Evolutionary conservation across 2,797 vertebrate genomes (phyloP), one percentile per base, ranked within the genome.

Genomic region (Morus bassanus): DNA sequence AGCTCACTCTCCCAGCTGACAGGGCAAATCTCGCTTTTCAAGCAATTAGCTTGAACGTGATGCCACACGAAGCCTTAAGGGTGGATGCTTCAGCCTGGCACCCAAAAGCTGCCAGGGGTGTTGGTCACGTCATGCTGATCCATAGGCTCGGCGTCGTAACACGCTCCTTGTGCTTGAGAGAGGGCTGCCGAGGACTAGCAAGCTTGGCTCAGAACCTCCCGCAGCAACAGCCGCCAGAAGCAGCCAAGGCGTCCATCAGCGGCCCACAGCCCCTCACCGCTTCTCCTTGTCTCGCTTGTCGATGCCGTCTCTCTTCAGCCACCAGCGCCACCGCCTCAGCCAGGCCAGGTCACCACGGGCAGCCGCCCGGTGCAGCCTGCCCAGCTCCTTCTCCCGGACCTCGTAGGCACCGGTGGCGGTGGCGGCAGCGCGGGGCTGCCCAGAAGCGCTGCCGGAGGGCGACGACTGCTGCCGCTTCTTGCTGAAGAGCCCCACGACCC

Each of bases 291-390:
- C 99, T 86, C 97, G 96, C 63, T 99, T 98, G 94, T 99, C 98
- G 84, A 98, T 56, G 78, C 98, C 98, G 72, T 98, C 88, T 98
- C 17, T 99, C 94, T 98, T 98, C 13, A 98, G 97, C 22, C 99
- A 97, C 68, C 57, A 46, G 33, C 3, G 16, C 70, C 39, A 53
- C 25, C 98, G 98, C 91, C 98, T 98, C 70, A 99, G 95, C 91
- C 98, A 98, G 19, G 93, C 78, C 80, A 98, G 89, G 92, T 99
- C 97, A 5, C 99, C 98, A 18, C 46, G 59, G 33, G 95, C 97
- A 11, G 99, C 98, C 61, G 98, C 98, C 37, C 98, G 98, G 96
- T 99, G 99, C 68, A 99, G 97, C 93, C 98, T 99, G n/a, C 98
- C 97, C 6, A 99, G 97, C 30, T 99, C 98, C 95, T 98, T 98